phyloP scores from a whole-genome alignment of 2,797 vertebrate genomes.

The Clarias pachynema region DNA sequence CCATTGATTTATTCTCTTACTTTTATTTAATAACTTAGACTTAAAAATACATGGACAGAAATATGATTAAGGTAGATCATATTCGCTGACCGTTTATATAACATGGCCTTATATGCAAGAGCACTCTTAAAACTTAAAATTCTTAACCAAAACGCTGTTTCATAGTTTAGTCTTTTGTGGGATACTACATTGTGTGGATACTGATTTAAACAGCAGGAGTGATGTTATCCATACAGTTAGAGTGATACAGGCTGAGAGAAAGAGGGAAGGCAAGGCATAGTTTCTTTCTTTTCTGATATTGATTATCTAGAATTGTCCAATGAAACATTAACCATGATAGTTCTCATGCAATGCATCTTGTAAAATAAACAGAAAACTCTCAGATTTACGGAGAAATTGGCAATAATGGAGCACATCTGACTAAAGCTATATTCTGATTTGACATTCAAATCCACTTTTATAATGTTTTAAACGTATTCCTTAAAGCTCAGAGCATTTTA shows the following conservation, averaged over 20 bases:
- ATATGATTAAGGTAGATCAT: conserved; percentile 22
- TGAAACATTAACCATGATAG: conserved; percentile 64
- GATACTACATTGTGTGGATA: conserved; percentile 4
- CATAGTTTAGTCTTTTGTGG: not conserved
- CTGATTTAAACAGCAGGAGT: conserved; percentile 12
- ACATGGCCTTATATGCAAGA: not conserved
- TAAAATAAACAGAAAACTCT: conserved; percentile 34
- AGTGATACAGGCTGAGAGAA: not conserved
- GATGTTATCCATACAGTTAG: not conserved
- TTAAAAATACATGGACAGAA: conserved; percentile 28
- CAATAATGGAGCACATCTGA: not conserved
- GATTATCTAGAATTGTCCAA: conserved; percentile 65
- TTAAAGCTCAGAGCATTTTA: too few species aligned
- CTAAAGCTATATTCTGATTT: not conserved
- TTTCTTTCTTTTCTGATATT: conserved; percentile 63
- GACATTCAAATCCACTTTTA: not conserved
- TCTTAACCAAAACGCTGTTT: conserved; percentile 13
- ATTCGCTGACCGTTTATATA: conserved; percentile 9
- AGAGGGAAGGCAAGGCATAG: conserved; percentile 39
- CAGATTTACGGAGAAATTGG: not conserved
- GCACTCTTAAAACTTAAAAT: not conserved
- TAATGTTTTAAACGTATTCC: not conserved
- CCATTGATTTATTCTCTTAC: conserved; percentile 37
- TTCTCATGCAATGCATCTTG: conserved; percentile 33
- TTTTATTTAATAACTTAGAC: conserved; percentile 33